These are phyloP conservation scores for Beris morrisii DNA, from an alignment of 2,888 invertebrate species.

Conservation along the genomic window DNA sequence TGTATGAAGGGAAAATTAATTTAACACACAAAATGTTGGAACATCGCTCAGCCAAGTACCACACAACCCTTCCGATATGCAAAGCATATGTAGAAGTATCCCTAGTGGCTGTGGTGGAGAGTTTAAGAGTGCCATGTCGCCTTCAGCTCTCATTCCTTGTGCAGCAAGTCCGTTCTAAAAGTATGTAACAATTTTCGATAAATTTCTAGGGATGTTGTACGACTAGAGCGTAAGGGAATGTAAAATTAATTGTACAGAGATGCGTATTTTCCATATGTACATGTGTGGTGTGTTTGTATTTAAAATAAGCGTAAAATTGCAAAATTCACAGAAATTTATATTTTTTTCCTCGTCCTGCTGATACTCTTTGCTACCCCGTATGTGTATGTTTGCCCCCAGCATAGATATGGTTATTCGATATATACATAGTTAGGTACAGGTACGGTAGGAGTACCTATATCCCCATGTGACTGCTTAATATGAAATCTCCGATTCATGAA, in stretches of 20 bases:
- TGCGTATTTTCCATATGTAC: not conserved
- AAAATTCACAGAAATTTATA: slow-evolving; percentile 17
- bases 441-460: slow-evolving; percentile 1
- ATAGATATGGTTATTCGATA: no score
- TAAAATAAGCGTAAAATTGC: slow-evolving; percentile 11
- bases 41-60: slow-evolving; percentile 7
- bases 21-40: slow-evolving; percentile 16
- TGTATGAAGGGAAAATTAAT: slow-evolving; percentile 22
- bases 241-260: slow-evolving; percentile 21
- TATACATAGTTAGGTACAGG: not conserved
- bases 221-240: slow-evolving; percentile 7
- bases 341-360: not conserved
- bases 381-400: not conserved
- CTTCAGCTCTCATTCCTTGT: not conserved
- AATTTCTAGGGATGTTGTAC: not conserved
- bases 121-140: no score
- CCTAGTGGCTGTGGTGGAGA: not conserved
- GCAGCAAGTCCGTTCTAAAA: not conserved
- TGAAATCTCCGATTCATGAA: slow-evolving; percentile 30
- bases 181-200: slow-evolving; percentile 9
- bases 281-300: no score
- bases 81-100: slow-evolving; percentile 1
- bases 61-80: not conserved
- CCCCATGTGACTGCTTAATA: slow-evolving; percentile 20
- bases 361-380: not conserved